These are phyloP conservation scores for Rhizoglyphus robini DNA, from an alignment of 1,140 invertebrate species.

Conservation along the genomic window DNA sequence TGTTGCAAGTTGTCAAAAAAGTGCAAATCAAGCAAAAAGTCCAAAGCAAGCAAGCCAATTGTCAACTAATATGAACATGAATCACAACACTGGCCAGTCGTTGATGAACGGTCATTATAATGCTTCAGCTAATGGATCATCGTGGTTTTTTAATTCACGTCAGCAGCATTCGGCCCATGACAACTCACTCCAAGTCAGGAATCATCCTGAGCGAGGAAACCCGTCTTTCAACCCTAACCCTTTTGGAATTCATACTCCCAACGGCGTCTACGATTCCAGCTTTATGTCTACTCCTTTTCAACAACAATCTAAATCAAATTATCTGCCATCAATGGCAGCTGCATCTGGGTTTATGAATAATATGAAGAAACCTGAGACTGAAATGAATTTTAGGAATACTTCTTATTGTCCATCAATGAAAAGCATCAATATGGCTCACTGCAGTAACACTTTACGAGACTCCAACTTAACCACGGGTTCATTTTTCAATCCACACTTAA, in stretches of 20 bases:
- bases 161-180: background rate
- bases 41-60: background rate
- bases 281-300: background rate
- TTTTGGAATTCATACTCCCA: conserved; percentile 3
- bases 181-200: background rate
- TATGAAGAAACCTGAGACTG: background rate
- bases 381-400: conserved; percentile 1
- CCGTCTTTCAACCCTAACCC: conserved; percentile 10
- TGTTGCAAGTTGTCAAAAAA: background rate
- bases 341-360: background rate
- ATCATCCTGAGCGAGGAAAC: conserved; percentile 7
- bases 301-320: conserved; percentile 9
- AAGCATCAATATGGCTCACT: background rate
- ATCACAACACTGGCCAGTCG: background rate
- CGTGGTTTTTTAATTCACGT: conserved; percentile 11
- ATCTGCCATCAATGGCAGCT: conserved; percentile 5
- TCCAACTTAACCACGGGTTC: background rate
- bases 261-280: background rate
- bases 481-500: background rate
- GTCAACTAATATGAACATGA: background rate
- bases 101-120: conserved; percentile 10
- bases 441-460: background rate
- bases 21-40: background rate
- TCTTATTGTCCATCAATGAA: conserved; percentile 3
- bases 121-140: background rate